A percentile compares a stretch with the other conserved stretches of the same genome.
These are phyloP conservation scores for Speoplatyrhinus poulsoni DNA, from an alignment of 2,113 vertebrate species.

Conservation along the genomic window DNA sequence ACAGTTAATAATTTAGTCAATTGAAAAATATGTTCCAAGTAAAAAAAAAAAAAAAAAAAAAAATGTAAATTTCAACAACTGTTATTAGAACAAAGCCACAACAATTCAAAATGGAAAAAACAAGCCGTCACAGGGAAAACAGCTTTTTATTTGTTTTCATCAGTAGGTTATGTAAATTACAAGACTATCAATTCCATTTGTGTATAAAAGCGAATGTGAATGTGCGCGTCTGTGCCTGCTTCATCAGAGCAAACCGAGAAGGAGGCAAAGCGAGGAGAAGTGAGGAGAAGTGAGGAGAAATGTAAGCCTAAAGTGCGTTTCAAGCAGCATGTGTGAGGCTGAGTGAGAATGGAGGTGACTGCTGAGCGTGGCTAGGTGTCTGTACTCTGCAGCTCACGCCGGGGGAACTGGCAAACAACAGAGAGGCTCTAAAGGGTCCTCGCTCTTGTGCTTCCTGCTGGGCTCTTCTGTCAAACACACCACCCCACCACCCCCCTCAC, in stretches of 20 bases:
- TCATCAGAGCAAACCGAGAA: background rate
- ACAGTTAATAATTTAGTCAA: conserved; percentile 22
- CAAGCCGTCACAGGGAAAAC: background rate
- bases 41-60: conserved; percentile 17
- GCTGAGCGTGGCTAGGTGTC: conserved; percentile 62
- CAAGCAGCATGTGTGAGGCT: conserved; percentile 54
- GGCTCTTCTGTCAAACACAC: conserved; percentile 52
- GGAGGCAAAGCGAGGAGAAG: conserved; percentile 29
- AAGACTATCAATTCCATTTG: conserved; percentile 3
- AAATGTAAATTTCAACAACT: conserved; percentile 1
- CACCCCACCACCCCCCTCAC: conserved; percentile 17
- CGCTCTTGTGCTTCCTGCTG: conserved; percentile 53
- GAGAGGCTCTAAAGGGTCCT: conserved; percentile 52
- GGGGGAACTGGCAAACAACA: conserved; percentile 55
- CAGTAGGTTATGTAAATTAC: conserved; percentile 12
- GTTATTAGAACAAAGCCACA: conserved; percentile 6
- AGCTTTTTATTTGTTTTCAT: background rate
- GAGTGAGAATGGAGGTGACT: conserved; percentile 65
- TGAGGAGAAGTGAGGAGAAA: conserved; percentile 34
- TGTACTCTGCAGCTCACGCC: conserved; percentile 56
- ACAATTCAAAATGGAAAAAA: background rate
- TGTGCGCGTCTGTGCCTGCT: background rate
- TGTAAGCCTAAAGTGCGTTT: conserved; percentile 64
- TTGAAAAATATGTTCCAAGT: conserved; percentile 33
- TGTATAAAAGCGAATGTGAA: background rate